Evolutionary conservation across 2,797 vertebrate genomes (phyloP), one percentile per base, ranked within the genome.

Genomic region (Alouatta caraya): DNA sequence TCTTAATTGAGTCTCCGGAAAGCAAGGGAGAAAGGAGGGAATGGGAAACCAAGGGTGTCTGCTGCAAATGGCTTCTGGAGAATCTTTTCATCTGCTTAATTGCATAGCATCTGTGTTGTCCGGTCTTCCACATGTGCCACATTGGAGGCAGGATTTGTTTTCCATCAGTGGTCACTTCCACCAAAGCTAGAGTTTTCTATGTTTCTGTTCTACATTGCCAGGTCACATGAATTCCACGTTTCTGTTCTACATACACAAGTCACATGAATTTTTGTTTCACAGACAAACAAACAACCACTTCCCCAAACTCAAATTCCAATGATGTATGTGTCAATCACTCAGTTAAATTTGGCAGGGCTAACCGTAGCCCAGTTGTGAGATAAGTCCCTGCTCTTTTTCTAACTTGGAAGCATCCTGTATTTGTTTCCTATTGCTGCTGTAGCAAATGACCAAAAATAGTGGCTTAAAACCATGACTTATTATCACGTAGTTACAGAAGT

Each of bases 91-190:
- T 26, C 24, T 33, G 30, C 73, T 50, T 33, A 37, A 6, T 59
- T 70, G 44, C 44, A 15, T 10, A 59, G 73, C 67, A 78, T 44
- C 37, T 44, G 22, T 44, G 21, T 7, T 75, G 55, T 19, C 28
- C 37, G 19, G 17, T 52, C 30, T 78, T 89, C 57, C 14, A 55
- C 0, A 0, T 84, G 94, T 98, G 97, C 97, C 98, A 98, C 97
- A 90, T 93, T 86, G 72, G 88, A 90, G 24, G 14, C 80, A 98
- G 94, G 95, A 89, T 96, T 97, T 93, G 93, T 94, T 98, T 98
- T 98, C 81, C 70, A 98, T 98, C 98, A 99, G 98, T 95, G 97
- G 90, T 99, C 97, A 98, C 98, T 99, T 99, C 98, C 97, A 97
- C 97, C 97, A 97, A 95, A 97, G 98, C 97, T 98, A 98, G 98